A percentile compares a stretch with the other conserved stretches of the same genome.
phyloP scores from a whole-genome alignment of 2,113 vertebrate species.

The Casuarius casuarius region DNA sequence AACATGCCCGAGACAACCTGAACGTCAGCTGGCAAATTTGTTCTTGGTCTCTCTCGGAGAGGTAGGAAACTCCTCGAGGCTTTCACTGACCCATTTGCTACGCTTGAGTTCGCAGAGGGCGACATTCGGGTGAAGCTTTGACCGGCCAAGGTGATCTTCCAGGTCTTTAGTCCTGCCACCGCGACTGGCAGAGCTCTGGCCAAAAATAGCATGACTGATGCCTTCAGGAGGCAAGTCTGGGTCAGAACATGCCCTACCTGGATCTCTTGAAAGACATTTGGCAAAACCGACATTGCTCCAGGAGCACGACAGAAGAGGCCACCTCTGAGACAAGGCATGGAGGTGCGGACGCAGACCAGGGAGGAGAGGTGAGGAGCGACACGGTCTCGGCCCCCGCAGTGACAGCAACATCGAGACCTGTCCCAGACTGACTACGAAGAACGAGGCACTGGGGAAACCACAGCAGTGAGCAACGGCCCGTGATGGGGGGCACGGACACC shows the following conservation, averaged over 20 bases:
- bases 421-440: too few relatives aligned
- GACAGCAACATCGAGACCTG: too few relatives aligned
- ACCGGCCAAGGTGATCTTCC: not conserved
- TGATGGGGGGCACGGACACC: too few relatives aligned
- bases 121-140: rapidly evolving
- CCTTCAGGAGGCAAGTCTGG: not conserved
- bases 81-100: rapidly evolving
- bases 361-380: too few relatives aligned
- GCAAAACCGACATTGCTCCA: not conserved
- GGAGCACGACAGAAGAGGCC: too few relatives aligned
- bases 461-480: too few relatives aligned
- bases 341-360: too few relatives aligned
- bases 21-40: too few relatives aligned
- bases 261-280: not conserved
- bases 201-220: not conserved
- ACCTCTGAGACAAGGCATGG: too few relatives aligned
- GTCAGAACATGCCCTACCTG: not conserved
- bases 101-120: not conserved
- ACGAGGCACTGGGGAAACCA: too few relatives aligned
- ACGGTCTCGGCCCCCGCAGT: too few relatives aligned
- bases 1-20: too few relatives aligned
- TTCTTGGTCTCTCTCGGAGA: rapidly evolving
- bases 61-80: not conserved
- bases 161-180: rapidly evolving
- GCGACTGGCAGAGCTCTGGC: not conserved